These are phyloP conservation scores for Galleria mellonella DNA, from an alignment of 1,140 invertebrate genomes.

Conservation along the genomic window DNA sequence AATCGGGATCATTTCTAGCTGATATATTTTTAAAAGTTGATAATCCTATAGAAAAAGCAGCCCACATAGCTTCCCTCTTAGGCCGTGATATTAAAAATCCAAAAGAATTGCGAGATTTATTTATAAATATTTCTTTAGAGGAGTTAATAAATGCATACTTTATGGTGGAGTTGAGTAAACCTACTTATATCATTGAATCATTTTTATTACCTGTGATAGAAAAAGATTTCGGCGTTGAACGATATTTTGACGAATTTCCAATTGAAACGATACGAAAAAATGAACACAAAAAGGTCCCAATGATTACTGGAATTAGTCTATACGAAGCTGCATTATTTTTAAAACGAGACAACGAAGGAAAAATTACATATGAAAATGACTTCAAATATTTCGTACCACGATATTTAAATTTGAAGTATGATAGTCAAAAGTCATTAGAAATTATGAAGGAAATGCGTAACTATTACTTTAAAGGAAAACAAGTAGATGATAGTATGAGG, in stretches of 20 bases:
- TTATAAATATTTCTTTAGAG: constrained; percentile 55
- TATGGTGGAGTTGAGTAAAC: constrained; percentile 36
- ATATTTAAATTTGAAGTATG: constrained; percentile 20
- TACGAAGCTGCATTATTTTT: constrained; percentile 75
- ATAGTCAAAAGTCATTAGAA: constrained; percentile 16
- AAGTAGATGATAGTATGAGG: constrained; percentile 21
- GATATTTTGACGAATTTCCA: constrained; percentile 55
- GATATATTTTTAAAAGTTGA: constrained; percentile 68
- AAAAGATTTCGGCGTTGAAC: constrained; percentile 47
- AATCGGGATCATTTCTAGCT: constrained; percentile 78
- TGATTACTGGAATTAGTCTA: constrained; percentile 73
- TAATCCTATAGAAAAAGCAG: constrained; percentile 46
- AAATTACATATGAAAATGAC: constrained; percentile 43
- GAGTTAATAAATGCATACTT: constrained; percentile 52
- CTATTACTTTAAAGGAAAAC: constrained; percentile 66
- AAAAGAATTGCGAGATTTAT: constrained; percentile 49
- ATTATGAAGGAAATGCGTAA: constrained; percentile 37
- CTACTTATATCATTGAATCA: constrained; percentile 27
- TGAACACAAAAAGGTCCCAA: constrained; percentile 75
- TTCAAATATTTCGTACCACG: constrained; percentile 55
- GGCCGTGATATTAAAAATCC: constrained; percentile 51
- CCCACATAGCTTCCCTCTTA: constrained; percentile 46
- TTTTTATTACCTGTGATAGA: constrained; percentile 60
- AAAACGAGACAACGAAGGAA: constrained; percentile 23
- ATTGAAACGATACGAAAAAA: constrained; percentile 47